A percentile compares a stretch with the other conserved stretches of the same genome.
Evolutionary conservation across 1,140 invertebrate species (phyloP).

Genomic region (Armadillidium nasatum): DNA sequence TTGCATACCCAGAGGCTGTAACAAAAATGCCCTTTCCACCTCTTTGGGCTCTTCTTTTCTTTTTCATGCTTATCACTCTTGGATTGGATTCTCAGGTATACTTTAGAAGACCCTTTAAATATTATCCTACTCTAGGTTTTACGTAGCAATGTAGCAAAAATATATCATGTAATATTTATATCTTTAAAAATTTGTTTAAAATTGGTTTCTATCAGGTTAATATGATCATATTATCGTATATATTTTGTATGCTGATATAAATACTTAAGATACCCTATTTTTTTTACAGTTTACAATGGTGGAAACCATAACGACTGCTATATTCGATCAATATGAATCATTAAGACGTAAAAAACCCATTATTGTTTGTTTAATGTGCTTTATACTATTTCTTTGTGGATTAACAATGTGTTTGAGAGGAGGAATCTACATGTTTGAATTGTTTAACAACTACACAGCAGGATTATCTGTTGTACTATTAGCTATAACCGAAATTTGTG

Average conservation of each 20-base stretch:
- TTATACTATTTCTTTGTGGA: constrained; percentile 28
- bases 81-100: constrained; percentile 45
- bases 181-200: too few species aligned
- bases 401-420: constrained; percentile 28
- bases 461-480: constrained; percentile 36
- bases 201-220: too few species aligned
- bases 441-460: constrained; percentile 35
- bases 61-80: constrained; percentile 56
- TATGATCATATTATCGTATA: too few species aligned
- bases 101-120: too few species aligned
- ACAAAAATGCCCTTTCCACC: constrained; percentile 48
- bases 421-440: constrained; percentile 28
- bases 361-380: constrained; percentile 18
- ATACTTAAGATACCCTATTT: constrained; percentile 5
- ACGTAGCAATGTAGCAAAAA: too few species aligned
- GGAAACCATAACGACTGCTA: constrained; percentile 74
- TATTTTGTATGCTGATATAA: too few species aligned
- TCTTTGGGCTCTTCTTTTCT: constrained; percentile 57
- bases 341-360: constrained; percentile 19
- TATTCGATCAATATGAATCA: constrained; percentile 56
- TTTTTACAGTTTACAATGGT: constrained; percentile 63
- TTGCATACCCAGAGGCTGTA: constrained; percentile 51
- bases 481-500: constrained; percentile 30
- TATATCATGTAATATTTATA: too few species aligned
- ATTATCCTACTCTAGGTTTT: too few species aligned